Evolutionary conservation across 2,888 invertebrate species (phyloP).

Genomic region (Dorcus hopei): DNA sequence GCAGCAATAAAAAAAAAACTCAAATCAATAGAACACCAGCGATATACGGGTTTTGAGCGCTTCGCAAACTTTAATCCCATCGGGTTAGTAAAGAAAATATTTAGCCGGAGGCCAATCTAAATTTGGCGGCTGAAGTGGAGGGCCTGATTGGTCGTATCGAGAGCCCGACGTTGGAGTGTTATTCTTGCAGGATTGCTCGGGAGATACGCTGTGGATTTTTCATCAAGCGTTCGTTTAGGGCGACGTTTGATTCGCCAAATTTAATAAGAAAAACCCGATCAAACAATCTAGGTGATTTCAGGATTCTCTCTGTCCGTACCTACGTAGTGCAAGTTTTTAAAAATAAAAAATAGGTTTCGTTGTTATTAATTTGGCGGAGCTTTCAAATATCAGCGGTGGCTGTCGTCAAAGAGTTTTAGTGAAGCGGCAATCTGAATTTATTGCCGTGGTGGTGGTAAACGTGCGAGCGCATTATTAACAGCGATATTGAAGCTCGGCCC

Average conservation of each 20-base stretch:
- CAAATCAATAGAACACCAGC: constrained; percentile 23
- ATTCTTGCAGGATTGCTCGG: constrained; percentile 45
- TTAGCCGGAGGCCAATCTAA: constrained; percentile 54
- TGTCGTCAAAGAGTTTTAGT: constrained; percentile 3
- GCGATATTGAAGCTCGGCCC: constrained; percentile 44
- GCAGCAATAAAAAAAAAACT: too few species aligned
- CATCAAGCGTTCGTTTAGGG: constrained; percentile 25
- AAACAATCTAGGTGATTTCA: neutral
- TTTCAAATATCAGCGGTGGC: neutral
- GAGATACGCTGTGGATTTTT: constrained; percentile 43
- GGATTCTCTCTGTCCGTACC: neutral
- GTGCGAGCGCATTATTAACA: constrained; percentile 45
- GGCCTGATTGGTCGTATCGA: constrained; percentile 47
- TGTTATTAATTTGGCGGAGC: too few species aligned
- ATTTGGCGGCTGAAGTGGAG: constrained; percentile 46
- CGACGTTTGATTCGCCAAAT: neutral
- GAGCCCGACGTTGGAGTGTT: constrained; percentile 43
- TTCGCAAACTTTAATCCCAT: constrained; percentile 50
- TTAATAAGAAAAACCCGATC: neutral
- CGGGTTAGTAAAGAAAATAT: constrained; percentile 54
- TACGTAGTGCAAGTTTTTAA: neutral
- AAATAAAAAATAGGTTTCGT: neutral
- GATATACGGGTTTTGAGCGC: constrained; percentile 34
- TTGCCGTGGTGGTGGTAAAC: constrained; percentile 28
- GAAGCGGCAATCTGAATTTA: constrained; percentile 27